These are phyloP conservation scores for Hypothenemus hampei DNA, from an alignment of 1,140 invertebrate genomes.

Conservation along the genomic window DNA sequence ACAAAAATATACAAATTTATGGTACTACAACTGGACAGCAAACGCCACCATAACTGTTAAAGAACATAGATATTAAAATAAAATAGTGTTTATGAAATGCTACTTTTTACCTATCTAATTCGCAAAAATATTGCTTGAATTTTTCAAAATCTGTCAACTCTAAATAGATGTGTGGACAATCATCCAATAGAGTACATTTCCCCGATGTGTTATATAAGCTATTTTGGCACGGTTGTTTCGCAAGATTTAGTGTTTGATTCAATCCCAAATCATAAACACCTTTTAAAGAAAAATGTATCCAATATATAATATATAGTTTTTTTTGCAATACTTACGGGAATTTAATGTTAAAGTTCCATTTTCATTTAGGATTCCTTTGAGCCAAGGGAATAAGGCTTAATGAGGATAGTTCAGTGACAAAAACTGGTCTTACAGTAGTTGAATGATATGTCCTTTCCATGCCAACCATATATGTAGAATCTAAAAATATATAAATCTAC, in stretches of 20 bases:
- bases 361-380: not conserved
- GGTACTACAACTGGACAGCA: not conserved
- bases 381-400: not conserved
- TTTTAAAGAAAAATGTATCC: not conserved
- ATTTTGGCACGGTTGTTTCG: not conserved
- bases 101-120: constrained; percentile 22
- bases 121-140: constrained; percentile 31
- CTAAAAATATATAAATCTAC: not conserved
- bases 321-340: not conserved
- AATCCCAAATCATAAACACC: not conserved
- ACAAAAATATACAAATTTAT: too few species aligned
- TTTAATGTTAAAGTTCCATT: not conserved
- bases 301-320: too few species aligned
- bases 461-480: not conserved
- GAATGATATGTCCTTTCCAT: not conserved
- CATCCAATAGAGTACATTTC: constrained; percentile 31
- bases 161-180: constrained; percentile 29
- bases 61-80: not conserved
- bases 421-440: not conserved
- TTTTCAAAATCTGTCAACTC: constrained; percentile 26
- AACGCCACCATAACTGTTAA: not conserved
- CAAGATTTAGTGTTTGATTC: not conserved
- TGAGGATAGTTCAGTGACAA: not conserved
- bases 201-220: constrained; percentile 19
- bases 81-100: not conserved